phyloP scores from a whole-genome alignment of 2,113 vertebrate genomes.

The Limanda limanda region DNA sequence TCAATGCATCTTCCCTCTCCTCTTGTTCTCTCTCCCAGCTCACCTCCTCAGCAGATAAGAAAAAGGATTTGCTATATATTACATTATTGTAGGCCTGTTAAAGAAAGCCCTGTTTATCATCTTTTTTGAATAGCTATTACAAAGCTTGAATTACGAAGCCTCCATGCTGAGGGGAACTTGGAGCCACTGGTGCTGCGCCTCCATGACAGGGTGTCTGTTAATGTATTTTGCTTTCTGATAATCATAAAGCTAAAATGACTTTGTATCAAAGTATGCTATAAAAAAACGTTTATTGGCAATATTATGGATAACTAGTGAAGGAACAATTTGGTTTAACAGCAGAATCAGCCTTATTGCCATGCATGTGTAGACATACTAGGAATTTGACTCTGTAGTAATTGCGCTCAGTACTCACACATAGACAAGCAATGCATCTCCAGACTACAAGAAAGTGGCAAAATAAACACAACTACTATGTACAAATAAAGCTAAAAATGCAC shows the following conservation, averaged over 20 bases:
- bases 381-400: no score
- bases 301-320: no score
- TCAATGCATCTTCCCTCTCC: constrained; percentile 29
- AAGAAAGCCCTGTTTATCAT: constrained; percentile 5
- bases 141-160: constrained; percentile 1
- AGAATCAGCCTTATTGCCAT: no score
- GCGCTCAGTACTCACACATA: no score
- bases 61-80: constrained; percentile 43
- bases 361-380: no score
- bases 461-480: no score
- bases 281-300: neutral
- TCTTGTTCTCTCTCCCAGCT: constrained; percentile 46
- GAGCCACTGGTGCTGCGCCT: constrained; percentile 11
- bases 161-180: neutral
- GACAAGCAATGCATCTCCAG: no score
- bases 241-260: neutral
- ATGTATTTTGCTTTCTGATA: neutral
- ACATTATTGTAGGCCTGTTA: constrained; percentile 11
- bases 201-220: neutral
- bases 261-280: neutral
- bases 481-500: no score
- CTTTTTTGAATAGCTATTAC: constrained; percentile 1
- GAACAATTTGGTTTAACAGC: neutral
- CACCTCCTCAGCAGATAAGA: constrained; percentile 53
- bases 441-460: no score